Conservation (phyloP, 2,113 vertebrate genomes). For the Mystacornis crossleyi region DNA sequence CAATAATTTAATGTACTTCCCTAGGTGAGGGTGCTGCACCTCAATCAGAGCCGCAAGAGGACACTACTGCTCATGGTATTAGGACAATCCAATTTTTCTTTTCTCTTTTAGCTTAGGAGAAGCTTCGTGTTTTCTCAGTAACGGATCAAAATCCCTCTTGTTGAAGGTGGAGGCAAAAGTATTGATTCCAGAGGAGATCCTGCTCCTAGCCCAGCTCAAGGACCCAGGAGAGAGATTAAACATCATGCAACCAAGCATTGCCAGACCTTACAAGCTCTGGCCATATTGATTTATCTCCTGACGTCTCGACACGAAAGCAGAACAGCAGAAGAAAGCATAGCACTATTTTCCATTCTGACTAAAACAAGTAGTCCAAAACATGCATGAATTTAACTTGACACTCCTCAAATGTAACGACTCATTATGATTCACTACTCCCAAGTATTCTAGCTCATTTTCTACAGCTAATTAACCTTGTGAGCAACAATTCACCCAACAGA, state of each 20-base stretch:
- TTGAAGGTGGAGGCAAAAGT: neutral
- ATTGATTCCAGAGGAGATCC: neutral
- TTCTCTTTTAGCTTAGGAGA: neutral
- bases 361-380: neutral
- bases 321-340: neutral
- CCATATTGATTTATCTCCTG: neutral
- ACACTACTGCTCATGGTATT: neutral
- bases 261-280: neutral
- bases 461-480: neutral
- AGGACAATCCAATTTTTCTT: neutral
- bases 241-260: neutral
- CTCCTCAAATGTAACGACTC: neutral
- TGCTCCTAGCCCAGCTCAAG: neutral
- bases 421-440: neutral
- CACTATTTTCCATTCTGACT: neutral
- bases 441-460: slow-evolving; percentile 7
- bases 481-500: neutral
- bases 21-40: neutral
- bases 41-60: neutral
- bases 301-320: neutral
- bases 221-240: neutral
- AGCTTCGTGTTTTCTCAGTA: neutral
- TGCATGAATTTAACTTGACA: neutral
- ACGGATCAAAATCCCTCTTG: neutral
- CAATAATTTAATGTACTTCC: neutral